Conservation (phyloP, 2,797 vertebrate genomes). For the Decapterus maruadsi region DNA sequence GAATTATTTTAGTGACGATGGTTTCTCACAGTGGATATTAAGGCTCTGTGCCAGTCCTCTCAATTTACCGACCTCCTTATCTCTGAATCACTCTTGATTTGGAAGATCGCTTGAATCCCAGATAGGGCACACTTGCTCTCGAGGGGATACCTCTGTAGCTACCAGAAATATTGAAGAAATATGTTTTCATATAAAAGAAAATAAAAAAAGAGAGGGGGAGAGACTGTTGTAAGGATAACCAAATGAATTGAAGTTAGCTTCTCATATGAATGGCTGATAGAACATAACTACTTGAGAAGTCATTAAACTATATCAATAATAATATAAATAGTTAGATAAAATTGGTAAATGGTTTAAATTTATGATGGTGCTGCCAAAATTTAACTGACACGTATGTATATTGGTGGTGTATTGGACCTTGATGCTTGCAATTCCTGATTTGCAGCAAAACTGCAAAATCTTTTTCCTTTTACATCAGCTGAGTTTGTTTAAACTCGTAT, state of each 20-base stretch:
- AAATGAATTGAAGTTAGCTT: too few species aligned
- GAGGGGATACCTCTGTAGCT: too few species aligned
- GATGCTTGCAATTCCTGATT: background rate
- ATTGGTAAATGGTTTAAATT: background rate
- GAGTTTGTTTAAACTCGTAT: background rate
- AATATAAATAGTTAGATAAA: background rate
- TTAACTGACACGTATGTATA: too few species aligned
- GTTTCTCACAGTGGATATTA: background rate
- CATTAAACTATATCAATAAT: background rate
- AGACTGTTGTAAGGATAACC: too few species aligned
- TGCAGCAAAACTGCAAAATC: background rate
- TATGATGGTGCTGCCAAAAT: background rate
- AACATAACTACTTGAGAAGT: too few species aligned
- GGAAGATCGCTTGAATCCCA: background rate
- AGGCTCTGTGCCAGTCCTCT: background rate
- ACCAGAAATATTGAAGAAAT: too few species aligned
- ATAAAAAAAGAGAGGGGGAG: too few species aligned
- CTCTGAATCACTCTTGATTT: background rate
- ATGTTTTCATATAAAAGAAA: too few species aligned
- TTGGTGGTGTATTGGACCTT: too few species aligned
- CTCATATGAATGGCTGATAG: too few species aligned
- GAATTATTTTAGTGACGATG: too few species aligned
- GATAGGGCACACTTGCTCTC: too few species aligned
- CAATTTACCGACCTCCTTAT: background rate
- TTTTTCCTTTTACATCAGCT: slow-evolving; percentile 3